Evolutionary conservation across 2,888 invertebrate genomes (phyloP).

Genomic region (Hemicrepidius hirtus): DNA sequence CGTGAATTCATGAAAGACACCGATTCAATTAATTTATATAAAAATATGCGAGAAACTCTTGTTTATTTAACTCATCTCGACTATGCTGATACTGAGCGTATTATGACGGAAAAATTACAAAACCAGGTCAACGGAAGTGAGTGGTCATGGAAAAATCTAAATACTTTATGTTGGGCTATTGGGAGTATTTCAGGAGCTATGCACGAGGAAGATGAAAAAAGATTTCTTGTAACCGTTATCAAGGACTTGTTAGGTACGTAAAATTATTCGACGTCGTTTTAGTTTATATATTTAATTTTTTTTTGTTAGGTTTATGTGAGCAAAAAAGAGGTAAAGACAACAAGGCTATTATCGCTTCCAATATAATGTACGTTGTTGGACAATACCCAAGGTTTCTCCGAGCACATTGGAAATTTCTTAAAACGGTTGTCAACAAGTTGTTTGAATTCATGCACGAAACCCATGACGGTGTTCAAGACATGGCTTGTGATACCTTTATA

Average conservation of each 20-base stretch:
- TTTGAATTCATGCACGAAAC: slow-evolving; percentile 99
- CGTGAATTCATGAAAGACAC: slow-evolving; percentile 99
- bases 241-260: slow-evolving; percentile 89
- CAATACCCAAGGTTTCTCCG: slow-evolving; percentile 98
- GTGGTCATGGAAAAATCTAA: slow-evolving; percentile 99
- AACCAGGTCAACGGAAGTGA: slow-evolving; percentile 99
- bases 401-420: slow-evolving; percentile 99
- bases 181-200: slow-evolving; percentile 97
- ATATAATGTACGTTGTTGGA: slow-evolving; percentile 99
- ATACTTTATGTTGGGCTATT: slow-evolving; percentile 99
- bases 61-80: slow-evolving; percentile 99
- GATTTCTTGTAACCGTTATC: slow-evolving; percentile 98
- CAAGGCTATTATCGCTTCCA: slow-evolving; percentile 99
- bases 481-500: slow-evolving; percentile 99
- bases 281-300: neutral
- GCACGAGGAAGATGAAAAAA: slow-evolving; percentile 99
- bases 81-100: slow-evolving; percentile 96
- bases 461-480: slow-evolving; percentile 99
- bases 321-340: slow-evolving; percentile 99
- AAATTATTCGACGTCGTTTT: no score
- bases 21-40: slow-evolving; percentile 98
- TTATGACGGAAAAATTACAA: slow-evolving; percentile 98
- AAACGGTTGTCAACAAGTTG: slow-evolving; percentile 99
- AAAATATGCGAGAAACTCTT: slow-evolving; percentile 98
- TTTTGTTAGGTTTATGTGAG: slow-evolving; percentile 84